Percentiles rank a stretch among this genome's conserved stretches.
phyloP scores from a whole-genome alignment of 2,888 invertebrate genomes.

The Fragum sueziense region DNA sequence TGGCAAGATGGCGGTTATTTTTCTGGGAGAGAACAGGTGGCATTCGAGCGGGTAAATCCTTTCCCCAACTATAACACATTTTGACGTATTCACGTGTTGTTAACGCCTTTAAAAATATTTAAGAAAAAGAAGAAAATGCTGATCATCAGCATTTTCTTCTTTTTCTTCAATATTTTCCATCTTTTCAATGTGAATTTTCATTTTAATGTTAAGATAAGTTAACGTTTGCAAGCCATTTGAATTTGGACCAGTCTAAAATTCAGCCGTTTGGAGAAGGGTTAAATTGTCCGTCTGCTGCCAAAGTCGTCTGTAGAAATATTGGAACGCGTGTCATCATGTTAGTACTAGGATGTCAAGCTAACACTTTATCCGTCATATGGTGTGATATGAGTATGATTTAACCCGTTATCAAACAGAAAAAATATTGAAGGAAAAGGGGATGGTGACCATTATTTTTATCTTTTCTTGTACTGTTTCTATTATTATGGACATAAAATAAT shows the following conservation, averaged over 20 bases:
- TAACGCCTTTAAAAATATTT: no score
- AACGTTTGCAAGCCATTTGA: no score
- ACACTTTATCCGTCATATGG: neutral
- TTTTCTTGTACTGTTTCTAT: neutral
- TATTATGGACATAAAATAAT: no score
- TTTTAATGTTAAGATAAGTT: no score
- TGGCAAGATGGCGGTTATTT: neutral
- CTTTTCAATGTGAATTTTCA: no score
- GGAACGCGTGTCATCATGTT: constrained; percentile 10
- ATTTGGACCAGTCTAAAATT: no score
- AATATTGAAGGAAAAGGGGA: neutral
- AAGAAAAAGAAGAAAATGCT: no score
- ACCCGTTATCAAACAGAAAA: neutral
- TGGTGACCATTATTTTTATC: neutral
- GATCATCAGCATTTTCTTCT: no score
- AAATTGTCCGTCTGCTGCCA: neutral
- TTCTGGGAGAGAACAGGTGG: constrained; percentile 12
- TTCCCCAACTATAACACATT: neutral
- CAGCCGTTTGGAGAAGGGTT: neutral
- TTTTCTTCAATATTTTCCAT: no score
- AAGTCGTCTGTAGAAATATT: constrained; percentile 4
- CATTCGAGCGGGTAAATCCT: neutral
- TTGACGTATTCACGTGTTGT: no score
- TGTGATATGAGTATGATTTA: neutral
- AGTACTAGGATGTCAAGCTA: constrained; percentile 12